These are phyloP conservation scores for Labeo rohita DNA, from an alignment of 2,113 vertebrate genomes.

Conservation along the genomic window DNA sequence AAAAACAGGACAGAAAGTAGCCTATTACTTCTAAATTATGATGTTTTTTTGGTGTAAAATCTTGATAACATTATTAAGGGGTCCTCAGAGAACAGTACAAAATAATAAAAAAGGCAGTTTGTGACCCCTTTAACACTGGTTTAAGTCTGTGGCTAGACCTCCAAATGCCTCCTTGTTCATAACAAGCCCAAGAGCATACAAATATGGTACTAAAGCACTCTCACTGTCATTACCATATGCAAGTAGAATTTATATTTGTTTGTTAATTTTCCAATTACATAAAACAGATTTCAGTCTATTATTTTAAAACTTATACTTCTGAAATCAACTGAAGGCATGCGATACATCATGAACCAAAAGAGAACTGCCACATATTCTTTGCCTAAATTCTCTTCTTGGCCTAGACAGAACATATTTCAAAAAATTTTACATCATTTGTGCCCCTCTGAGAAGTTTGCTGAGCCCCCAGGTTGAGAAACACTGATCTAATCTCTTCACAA, in stretches of 20 bases:
- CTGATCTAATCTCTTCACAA: neutral
- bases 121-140: no score
- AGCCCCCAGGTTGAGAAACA: neutral
- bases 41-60: no score
- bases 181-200: no score
- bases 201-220: neutral
- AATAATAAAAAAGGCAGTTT: no score
- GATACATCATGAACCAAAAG: neutral
- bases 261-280: no score
- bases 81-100: no score
- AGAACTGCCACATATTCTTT: neutral
- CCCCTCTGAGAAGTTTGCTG: neutral
- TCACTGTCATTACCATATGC: neutral
- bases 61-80: no score
- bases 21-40: no score
- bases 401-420: neutral
- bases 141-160: no score
- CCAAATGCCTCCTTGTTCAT: no score
- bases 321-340: neutral
- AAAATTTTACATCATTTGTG: neutral
- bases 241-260: no score
- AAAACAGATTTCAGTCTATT: neutral
- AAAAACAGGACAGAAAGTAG: no score
- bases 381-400: neutral
- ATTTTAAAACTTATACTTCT: neutral